Percentiles rank a stretch among this genome's conserved stretches.
Conservation (phyloP, 2,888 invertebrate genomes). For the Troides oblongomaculatus region DNA sequence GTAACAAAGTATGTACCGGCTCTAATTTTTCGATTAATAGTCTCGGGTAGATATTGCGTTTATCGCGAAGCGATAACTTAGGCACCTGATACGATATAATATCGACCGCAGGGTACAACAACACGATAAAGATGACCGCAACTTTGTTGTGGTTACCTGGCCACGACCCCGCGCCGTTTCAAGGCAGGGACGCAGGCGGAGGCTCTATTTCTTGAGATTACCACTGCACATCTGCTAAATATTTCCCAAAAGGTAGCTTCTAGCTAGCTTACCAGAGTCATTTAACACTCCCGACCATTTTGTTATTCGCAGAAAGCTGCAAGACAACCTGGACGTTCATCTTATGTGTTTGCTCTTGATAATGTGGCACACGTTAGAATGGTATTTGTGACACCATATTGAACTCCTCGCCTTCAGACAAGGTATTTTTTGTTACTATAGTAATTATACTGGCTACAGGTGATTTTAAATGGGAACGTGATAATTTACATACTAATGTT, state of each 20-base stretch:
- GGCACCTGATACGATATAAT: constrained; percentile 24
- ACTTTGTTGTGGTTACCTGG: constrained; percentile 24
- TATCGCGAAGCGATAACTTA: constrained; percentile 26
- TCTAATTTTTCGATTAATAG: constrained; percentile 28
- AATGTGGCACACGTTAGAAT: too few relatives aligned
- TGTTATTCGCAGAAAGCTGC: too few relatives aligned
- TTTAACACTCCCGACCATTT: too few relatives aligned
- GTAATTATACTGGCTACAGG: too few relatives aligned
- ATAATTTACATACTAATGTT: too few relatives aligned
- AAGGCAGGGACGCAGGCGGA: constrained; percentile 21
- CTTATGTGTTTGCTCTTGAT: too few relatives aligned
- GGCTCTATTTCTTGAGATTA: neutral
- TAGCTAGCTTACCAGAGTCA: too few relatives aligned
- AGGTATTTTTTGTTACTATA: too few relatives aligned
- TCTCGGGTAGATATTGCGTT: constrained; percentile 7
- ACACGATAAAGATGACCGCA: constrained; percentile 24
- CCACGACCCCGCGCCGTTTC: constrained; percentile 24
- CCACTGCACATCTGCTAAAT: neutral
- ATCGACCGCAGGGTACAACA: constrained; percentile 27
- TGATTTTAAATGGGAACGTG: too few relatives aligned
- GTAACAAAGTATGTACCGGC: neutral
- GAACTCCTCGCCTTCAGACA: too few relatives aligned
- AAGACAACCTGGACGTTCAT: too few relatives aligned
- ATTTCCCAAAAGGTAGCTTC: neutral
- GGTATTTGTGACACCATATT: too few relatives aligned